Evolutionary conservation across 2,888 invertebrate species (phyloP).

Genomic region (Dendrolimus pini): DNA sequence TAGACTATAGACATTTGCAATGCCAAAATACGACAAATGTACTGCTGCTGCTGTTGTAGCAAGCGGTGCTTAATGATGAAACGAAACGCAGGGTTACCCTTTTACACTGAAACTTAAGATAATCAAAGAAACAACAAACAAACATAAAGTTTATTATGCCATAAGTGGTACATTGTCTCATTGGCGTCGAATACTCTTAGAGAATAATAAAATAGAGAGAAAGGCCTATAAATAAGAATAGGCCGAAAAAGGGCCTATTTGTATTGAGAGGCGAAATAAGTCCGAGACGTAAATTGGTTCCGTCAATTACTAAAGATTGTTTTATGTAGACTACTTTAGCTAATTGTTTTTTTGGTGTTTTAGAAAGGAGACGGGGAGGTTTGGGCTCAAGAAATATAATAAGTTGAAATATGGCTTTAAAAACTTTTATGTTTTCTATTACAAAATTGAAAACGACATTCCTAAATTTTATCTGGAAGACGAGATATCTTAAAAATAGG

Average conservation of each 20-base stretch:
- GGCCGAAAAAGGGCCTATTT: conserved; percentile 15
- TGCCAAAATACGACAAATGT: no score
- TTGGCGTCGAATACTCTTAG: conserved; percentile 12
- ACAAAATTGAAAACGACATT: no score
- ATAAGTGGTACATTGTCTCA: conserved; percentile 20
- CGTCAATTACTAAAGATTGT: background rate
- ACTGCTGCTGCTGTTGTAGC: no score
- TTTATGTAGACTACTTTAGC: background rate
- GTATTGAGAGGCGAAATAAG: background rate
- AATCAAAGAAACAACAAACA: conserved; percentile 8
- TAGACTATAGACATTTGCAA: no score
- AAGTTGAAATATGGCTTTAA: no score
- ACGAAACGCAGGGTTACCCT: no score
- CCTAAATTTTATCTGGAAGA: no score
- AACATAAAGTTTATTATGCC: conserved; percentile 19
- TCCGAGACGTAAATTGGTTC: background rate
- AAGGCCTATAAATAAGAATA: conserved; percentile 32
- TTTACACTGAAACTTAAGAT: no score
- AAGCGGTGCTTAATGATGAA: no score
- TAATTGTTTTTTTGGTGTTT: background rate
- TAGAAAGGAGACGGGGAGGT: background rate
- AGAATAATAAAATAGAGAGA: conserved; percentile 17
- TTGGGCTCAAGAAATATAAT: no score
- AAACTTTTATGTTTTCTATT: no score
- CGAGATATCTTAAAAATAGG: no score